Evolutionary conservation across 1,140 invertebrate genomes (phyloP), one percentile per base, ranked within the genome.

Genomic region (Drosophila equinoxialis): DNA sequence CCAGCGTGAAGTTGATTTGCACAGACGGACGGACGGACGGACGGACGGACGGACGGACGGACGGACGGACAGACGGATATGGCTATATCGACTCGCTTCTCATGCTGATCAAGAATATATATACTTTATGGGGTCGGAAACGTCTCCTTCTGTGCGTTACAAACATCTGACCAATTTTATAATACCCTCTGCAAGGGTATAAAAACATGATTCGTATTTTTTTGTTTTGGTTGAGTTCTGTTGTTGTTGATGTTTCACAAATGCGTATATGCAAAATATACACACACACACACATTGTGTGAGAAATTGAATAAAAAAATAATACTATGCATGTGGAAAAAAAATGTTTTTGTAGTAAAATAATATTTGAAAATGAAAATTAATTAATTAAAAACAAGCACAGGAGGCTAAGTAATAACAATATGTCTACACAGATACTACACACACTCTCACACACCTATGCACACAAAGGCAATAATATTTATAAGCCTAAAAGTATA

Each of bases 401-500:
- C 57, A 17, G 45, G 45, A 14, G 57, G 57, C 30, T 59, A 59
- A 59, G 33, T 59, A 37, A 59, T 37, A 14, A 59, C 57, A 59
- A 59, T 20, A 58, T n/a, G 30, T 58, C 26, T 14, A 58, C 23
- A 59, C 33, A 11, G 30, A 37, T 51, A 51, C 8, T 8, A 48
- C 17, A 23, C 45, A 51, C 17, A 51, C 45, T 23, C 17, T 10
- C 45, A 20, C 14, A 42, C 41, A 45, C 42, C 17, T n/a, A 33
- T 4, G 14, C 8, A 30, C 5, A 57, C 6, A 30, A 37, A 6
- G 35, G 35, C 26, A 37, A 59, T 37, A 59, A 59, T 59, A 39
- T 59, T 57, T 59, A 59, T 59, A 37, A 33, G 33, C 57, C 57
- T 59, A 59, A 59, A 59, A 59, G 73, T 73, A 39, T 65, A 71